phyloP scores from a whole-genome alignment of 2,888 invertebrate genomes.

The Leptopilina myrica region DNA sequence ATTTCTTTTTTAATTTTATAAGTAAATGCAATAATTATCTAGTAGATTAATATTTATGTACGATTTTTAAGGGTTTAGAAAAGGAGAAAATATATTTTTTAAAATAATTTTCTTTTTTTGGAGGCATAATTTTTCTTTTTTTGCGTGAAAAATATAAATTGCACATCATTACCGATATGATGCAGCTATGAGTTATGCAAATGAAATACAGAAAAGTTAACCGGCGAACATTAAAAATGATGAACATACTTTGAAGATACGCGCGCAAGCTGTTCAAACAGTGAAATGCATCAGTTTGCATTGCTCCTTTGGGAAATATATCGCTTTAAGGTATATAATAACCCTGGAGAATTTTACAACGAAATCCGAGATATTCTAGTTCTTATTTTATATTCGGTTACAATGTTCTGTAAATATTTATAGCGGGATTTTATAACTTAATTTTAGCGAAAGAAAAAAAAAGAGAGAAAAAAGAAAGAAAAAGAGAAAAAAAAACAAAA shows the following conservation, averaged over 20 bases:
- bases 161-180: conserved; percentile 35
- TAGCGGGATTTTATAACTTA: not conserved
- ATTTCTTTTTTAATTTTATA: too few relatives aligned
- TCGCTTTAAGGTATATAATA: not conserved
- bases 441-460: not conserved
- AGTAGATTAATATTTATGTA: too few relatives aligned
- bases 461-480: not conserved
- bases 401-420: conserved; percentile 2
- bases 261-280: conserved; percentile 24
- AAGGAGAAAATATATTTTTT: too few relatives aligned
- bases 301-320: conserved; percentile 32
- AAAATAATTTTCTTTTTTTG: not conserved
- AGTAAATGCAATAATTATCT: too few relatives aligned
- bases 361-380: conserved; percentile 13
- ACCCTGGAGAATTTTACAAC: not conserved
- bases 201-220: not conserved
- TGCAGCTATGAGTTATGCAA: conserved; percentile 14
- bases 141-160: conserved; percentile 7
- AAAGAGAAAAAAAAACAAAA: too few relatives aligned
- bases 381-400: not conserved
- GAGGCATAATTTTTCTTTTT: not conserved
- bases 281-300: conserved; percentile 5
- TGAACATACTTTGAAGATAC: conserved; percentile 7
- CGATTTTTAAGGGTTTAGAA: too few relatives aligned
- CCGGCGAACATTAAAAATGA: conserved; percentile 7